These are phyloP conservation scores for Saxidomus purpurata DNA, from an alignment of 1,140 invertebrate genomes.

Conservation along the genomic window DNA sequence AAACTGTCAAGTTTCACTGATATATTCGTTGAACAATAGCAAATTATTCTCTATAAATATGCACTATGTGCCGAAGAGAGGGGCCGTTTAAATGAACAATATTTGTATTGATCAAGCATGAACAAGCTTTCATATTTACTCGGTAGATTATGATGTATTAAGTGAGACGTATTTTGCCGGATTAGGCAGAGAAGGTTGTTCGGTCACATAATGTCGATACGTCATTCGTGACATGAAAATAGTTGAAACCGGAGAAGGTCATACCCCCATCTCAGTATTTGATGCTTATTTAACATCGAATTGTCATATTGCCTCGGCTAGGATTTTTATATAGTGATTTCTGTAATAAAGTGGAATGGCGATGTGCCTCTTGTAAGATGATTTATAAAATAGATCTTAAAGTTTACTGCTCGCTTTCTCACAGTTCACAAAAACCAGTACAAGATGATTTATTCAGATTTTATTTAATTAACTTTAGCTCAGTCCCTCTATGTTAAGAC, in stretches of 20 bases:
- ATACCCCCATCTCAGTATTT: background rate
- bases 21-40: no score
- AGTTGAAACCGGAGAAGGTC: slow-evolving; percentile 11
- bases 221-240: slow-evolving; percentile 28
- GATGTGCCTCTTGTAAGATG: no score
- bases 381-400: no score
- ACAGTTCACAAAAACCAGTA: no score
- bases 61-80: background rate
- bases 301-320: background rate
- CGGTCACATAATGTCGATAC: slow-evolving; percentile 20
- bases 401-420: no score
- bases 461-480: no score
- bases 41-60: no score
- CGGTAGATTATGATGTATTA: slow-evolving; percentile 45
- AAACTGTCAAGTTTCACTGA: no score
- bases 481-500: no score
- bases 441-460: no score
- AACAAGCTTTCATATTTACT: slow-evolving; percentile 36
- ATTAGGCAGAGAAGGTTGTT: background rate
- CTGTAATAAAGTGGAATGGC: background rate
- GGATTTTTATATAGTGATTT: background rate
- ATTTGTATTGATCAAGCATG: slow-evolving; percentile 10
- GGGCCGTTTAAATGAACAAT: slow-evolving; percentile 23
- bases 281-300: background rate
- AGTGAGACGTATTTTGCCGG: slow-evolving; percentile 3